Percentiles rank a stretch among this genome's conserved stretches.
These are phyloP conservation scores for Chloromyia formosa DNA, from an alignment of 2,888 invertebrate species.

Conservation along the genomic window DNA sequence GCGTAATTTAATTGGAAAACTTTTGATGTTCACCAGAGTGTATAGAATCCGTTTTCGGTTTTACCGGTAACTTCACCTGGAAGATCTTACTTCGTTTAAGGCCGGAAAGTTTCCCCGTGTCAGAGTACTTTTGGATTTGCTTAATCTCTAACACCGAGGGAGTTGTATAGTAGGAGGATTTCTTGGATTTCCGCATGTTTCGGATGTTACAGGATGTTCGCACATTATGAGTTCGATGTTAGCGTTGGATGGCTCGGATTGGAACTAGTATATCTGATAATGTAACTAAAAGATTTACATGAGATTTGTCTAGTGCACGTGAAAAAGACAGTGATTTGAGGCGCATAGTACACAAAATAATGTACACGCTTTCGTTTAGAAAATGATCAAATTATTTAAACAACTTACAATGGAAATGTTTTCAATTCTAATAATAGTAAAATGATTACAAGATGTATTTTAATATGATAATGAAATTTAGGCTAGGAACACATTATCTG, in stretches of 20 bases:
- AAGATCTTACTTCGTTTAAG: conserved; percentile 15
- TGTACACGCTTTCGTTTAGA: no score
- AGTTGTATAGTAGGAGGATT: background rate
- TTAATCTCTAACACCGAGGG: background rate
- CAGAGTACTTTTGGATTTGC: background rate
- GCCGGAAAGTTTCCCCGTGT: background rate
- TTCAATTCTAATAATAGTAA: no score
- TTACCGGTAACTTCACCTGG: conserved; percentile 25
- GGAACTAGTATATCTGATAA: background rate
- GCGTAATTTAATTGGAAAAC: conserved; percentile 44
- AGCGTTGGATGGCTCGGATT: background rate
- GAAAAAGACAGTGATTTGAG: background rate
- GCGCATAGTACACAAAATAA: no score
- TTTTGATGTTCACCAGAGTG: conserved; percentile 35
- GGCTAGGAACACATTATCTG: no score
- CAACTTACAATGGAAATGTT: no score
- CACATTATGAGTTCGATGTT: background rate
- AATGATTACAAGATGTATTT: no score
- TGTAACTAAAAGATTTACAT: background rate
- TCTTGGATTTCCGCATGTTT: background rate
- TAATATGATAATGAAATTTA: no score
- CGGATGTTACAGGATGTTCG: background rate
- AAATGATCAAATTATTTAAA: no score
- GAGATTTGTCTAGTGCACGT: background rate
- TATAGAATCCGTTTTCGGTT: conserved; percentile 33